Percentiles rank a stretch among this genome's conserved stretches.
These are phyloP conservation scores for Nymphalis urticae DNA, from an alignment of 2,888 invertebrate genomes.

Conservation along the genomic window DNA sequence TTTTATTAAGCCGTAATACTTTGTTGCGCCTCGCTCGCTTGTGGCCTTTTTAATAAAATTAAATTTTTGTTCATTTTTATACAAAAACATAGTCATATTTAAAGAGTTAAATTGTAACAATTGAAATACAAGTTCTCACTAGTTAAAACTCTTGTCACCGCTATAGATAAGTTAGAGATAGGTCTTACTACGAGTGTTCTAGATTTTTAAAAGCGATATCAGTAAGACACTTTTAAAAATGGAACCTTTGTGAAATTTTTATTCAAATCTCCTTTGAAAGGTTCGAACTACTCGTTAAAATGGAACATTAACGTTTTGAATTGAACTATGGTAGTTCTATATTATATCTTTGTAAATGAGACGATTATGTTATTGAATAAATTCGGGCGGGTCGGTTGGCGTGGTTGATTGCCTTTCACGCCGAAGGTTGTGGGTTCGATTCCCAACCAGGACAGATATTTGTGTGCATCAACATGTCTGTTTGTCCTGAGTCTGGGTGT, in stretches of 20 bases:
- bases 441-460: too few species aligned
- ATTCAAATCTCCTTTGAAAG: conserved; percentile 6
- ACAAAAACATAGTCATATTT: neutral
- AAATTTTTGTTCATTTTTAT: neutral
- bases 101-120: neutral
- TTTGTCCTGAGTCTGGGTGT: too few species aligned
- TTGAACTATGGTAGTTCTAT: neutral
- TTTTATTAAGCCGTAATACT: conserved; percentile 21
- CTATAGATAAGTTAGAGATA: neutral
- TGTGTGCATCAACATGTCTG: too few species aligned
- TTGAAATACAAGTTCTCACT: neutral
- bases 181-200: neutral
- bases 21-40: neutral
- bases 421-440: too few species aligned
- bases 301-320: conserved; percentile 3
- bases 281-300: neutral
- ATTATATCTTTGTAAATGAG: neutral
- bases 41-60: neutral
- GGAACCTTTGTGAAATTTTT: conserved; percentile 2
- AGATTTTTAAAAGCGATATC: neutral
- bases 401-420: too few species aligned
- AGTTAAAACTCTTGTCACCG: neutral
- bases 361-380: neutral
- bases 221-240: neutral
- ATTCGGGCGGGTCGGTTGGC: too few species aligned